Percentiles rank a stretch among this genome's conserved stretches.
These are phyloP conservation scores for Phrixothrix hirtus DNA, from an alignment of 2,888 invertebrate genomes.

Conservation along the genomic window DNA sequence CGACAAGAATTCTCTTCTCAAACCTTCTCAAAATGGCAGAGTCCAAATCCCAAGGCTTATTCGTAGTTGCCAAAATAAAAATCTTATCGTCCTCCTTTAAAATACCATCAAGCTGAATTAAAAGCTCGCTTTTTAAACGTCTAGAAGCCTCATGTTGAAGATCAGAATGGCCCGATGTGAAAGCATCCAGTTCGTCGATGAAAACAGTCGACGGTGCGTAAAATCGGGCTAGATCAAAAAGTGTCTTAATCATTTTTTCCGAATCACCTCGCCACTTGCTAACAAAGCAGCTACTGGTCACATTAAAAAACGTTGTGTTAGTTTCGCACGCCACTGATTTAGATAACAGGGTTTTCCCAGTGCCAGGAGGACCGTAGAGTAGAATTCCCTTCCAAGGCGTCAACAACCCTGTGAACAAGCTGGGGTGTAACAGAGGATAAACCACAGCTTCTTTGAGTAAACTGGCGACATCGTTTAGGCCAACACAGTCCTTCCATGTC, in stretches of 20 bases:
- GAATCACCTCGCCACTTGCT: conserved; percentile 97
- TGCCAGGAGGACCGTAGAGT: conserved; percentile 75
- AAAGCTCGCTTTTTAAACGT: conserved; percentile 85
- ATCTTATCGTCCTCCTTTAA: conserved; percentile 66
- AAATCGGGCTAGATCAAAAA: conserved; percentile 80
- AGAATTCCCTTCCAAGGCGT: conserved; percentile 78
- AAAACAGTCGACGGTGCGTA: conserved; percentile 90
- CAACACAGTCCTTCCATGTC: conserved; percentile 81
- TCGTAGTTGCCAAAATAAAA: conserved; percentile 84
- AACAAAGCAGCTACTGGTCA: conserved; percentile 85
- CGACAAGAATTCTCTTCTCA: conserved; percentile 83
- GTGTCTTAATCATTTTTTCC: conserved; percentile 85
- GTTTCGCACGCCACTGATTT: conserved; percentile 86
- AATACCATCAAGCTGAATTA: conserved; percentile 84
- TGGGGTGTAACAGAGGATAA: conserved; percentile 76
- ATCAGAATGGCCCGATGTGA: conserved; percentile 69
- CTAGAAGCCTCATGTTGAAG: conserved; percentile 86
- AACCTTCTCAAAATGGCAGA: conserved; percentile 83
- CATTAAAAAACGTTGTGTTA: conserved; percentile 82
- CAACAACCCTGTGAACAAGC: conserved; percentile 67
- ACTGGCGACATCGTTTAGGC: conserved; percentile 73
- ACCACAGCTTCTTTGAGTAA: conserved; percentile 84
- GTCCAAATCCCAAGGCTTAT: conserved; percentile 93
- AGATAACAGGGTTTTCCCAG: conserved; percentile 88
- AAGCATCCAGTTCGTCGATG: conserved; percentile 88